Base-by-base conservation (phyloP, 2,888 invertebrate species). In the Epsilonema sp. region DNA sequence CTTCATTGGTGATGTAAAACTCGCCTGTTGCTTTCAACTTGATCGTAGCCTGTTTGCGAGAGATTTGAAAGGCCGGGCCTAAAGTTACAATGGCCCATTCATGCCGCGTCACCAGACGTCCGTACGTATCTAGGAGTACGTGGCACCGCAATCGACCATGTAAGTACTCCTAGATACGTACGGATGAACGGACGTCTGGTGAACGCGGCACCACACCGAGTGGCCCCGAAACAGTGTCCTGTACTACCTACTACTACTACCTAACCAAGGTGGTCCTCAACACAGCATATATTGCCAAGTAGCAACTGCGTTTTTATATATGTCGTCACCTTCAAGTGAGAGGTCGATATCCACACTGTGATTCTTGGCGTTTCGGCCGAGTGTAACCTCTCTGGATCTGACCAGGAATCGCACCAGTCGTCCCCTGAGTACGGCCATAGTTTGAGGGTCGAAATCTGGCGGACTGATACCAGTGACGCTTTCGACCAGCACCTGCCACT, bases 1-100 rank as follows among this genome's bases (percentile, higher is more conserved):
- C 94, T 66, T 90, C 89, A 41, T 92, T 92, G 21, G 82, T 80
- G 58, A 94, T 75, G 64, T 84, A 84, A 67, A 92, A 94, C 64
- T 92, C 90, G 0, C 90, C 92, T 54, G 82, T 86, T 65, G 84
- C 85, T 45, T 85, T 74, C 52, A 92, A 74, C 61, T 78, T 75
- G 52, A 94, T 83, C 1, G 85, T 82, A 5, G 85, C 92, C 67
- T 51, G 52, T 13, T 41, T 21, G 2, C 53, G 47, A 2, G 46
- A 44, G 23, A 53, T 40, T 56, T 90, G 92, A 66, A 82, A 81
- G 0, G 90, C 82, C 0, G 90, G 89, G 0, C 92, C 51, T 50
- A 26, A 3, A 31, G 8, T 11, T 16, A 31, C 31, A 31, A 16
- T 11, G 31, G n/a, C n/a, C n/a, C n/a, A n/a, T n/a, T n/a, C n/a